These are phyloP conservation scores for Halocaridina rubra DNA, from an alignment of 2,888 invertebrate genomes.

Conservation along the genomic window DNA sequence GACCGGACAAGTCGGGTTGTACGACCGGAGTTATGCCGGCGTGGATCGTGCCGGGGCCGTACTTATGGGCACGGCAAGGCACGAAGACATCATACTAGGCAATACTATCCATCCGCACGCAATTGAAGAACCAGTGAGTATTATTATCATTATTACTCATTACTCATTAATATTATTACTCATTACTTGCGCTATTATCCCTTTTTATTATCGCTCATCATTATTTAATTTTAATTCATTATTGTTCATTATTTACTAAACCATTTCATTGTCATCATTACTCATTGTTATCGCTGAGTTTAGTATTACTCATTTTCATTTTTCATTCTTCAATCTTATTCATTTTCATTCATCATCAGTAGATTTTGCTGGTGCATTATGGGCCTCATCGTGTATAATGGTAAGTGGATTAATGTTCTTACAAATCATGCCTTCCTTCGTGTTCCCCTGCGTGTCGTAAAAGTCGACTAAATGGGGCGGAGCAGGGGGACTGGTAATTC, in stretches of 20 bases:
- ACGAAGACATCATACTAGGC: conserved; percentile 59
- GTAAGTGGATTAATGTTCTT: no score
- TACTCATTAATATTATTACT: no score
- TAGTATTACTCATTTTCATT: background rate
- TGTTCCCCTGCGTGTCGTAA: no score
- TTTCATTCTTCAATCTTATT: background rate
- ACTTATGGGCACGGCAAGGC: conserved; percentile 57
- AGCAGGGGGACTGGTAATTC: no score
- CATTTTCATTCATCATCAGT: no score
- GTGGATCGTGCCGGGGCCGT: conserved; percentile 61
- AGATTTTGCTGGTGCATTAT: no score
- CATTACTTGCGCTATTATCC: background rate
- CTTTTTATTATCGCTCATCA: background rate
- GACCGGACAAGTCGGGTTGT: conserved; percentile 59
- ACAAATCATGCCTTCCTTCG: no score
- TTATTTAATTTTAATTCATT: background rate
- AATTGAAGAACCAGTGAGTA: conserved; percentile 60
- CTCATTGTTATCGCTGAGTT: background rate
- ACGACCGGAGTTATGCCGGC: conserved; percentile 56
- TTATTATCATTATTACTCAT: no score
- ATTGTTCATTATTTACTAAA: background rate
- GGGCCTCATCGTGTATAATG: no score
- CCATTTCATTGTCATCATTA: background rate
- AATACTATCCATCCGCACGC: conserved; percentile 61
- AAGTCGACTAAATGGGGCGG: no score